These are phyloP conservation scores for Melanchra persicariae DNA, from an alignment of 2,888 invertebrate species.

Conservation along the genomic window DNA sequence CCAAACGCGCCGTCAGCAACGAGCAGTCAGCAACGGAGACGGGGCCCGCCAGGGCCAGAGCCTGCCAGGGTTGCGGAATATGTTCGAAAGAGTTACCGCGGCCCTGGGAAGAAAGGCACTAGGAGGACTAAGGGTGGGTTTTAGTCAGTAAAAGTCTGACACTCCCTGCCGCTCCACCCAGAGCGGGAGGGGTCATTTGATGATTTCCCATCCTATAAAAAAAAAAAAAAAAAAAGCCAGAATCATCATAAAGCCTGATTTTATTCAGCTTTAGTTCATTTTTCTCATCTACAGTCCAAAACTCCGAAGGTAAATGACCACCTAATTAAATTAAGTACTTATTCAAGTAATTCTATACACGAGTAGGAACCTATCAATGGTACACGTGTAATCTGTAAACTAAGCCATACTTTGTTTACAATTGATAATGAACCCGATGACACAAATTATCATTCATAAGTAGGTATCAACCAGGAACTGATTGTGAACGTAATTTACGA, in stretches of 20 bases:
- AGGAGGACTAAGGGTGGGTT: too few relatives aligned
- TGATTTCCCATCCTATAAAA: too few relatives aligned
- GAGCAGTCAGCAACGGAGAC: too few relatives aligned
- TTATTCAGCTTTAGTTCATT: background rate
- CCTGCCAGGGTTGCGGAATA: too few relatives aligned
- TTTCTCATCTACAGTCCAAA: background rate
- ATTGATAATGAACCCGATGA: conserved; percentile 32
- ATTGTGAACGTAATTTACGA: conserved; percentile 35
- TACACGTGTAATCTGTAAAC: conserved; percentile 28
- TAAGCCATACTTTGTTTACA: conserved; percentile 43
- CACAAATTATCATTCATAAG: conserved; percentile 40
- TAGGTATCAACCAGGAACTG: conserved; percentile 47
- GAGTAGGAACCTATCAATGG: background rate
- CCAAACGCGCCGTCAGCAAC: too few relatives aligned
- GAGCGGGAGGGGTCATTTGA: too few relatives aligned
- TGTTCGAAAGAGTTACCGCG: too few relatives aligned
- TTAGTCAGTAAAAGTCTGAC: too few relatives aligned
- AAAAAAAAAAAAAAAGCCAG: too few relatives aligned
- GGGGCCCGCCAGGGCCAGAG: too few relatives aligned
- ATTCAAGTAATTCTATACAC: conserved; percentile 16
- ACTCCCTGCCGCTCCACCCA: too few relatives aligned
- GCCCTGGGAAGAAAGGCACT: too few relatives aligned
- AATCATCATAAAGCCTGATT: background rate
- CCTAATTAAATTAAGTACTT: background rate
- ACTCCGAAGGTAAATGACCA: background rate